These are phyloP conservation scores for Anolis carolinensis DNA, from an alignment of 2,113 vertebrate genomes.

Conservation along the genomic window DNA sequence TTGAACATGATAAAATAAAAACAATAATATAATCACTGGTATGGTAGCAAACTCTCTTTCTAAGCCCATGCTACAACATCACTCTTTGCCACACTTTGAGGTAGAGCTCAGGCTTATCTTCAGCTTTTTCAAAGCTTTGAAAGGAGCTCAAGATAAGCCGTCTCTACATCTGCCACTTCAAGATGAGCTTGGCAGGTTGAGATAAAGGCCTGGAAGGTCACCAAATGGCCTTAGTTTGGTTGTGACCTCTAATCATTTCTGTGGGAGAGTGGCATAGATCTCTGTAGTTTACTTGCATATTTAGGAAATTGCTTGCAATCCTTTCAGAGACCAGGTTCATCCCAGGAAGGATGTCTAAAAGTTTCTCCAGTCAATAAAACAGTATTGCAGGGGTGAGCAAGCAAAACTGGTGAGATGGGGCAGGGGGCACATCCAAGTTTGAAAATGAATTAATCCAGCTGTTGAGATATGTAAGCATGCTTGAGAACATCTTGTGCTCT, in stretches of 20 bases:
- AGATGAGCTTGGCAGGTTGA: background rate
- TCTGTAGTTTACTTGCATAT: background rate
- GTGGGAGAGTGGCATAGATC: background rate
- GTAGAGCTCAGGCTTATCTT: conserved; percentile 1
- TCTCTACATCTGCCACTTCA: conserved; percentile 12
- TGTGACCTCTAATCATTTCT: background rate
- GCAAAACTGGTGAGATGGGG: background rate
- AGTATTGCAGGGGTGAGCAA: background rate
- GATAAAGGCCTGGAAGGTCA: conserved; percentile 3
- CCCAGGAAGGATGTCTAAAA: background rate
- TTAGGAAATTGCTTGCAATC: background rate
- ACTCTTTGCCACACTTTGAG: background rate
- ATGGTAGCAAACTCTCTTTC: background rate
- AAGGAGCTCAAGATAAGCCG: conserved; percentile 19
- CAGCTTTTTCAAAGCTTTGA: conserved; percentile 12
- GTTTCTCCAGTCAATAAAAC: background rate
- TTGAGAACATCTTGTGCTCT: too few species aligned
- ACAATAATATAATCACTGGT: background rate
- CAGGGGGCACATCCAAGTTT: background rate
- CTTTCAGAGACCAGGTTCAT: background rate
- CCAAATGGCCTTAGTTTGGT: background rate
- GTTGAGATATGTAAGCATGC: background rate
- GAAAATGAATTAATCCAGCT: background rate
- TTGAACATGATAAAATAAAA: background rate
- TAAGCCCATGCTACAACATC: background rate